Percentiles rank a stretch among this genome's conserved stretches.
Conservation (phyloP, 1,140 invertebrate species). For the Epicauta chinensis region DNA sequence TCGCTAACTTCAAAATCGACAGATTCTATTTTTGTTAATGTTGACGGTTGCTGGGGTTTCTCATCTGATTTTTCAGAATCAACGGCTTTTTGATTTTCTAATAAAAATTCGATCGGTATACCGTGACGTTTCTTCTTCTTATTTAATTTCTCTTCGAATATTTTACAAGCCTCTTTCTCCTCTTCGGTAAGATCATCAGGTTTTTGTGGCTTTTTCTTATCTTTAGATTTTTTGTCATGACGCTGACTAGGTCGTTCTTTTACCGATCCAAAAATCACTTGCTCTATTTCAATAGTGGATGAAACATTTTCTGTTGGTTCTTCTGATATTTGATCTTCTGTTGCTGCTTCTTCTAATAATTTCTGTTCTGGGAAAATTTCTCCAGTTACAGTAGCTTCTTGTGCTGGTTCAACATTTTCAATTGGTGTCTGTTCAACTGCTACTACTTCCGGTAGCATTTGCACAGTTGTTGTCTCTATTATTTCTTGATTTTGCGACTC, state of each 20-base stretch:
- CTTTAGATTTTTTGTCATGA: background rate
- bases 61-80: conserved; percentile 26
- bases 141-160: conserved; percentile 15
- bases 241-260: conserved; percentile 34
- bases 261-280: conserved; percentile 41
- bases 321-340: no score
- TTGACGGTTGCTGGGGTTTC: conserved; percentile 21
- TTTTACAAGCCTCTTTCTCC: conserved; percentile 18
- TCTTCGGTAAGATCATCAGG: conserved; percentile 3
- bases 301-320: no score
- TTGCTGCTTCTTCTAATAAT: no score
- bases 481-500: background rate
- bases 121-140: conserved; percentile 28
- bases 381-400: background rate
- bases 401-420: background rate
- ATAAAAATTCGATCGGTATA: conserved; percentile 26
- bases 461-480: background rate
- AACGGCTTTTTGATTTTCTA: conserved; percentile 16
- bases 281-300: conserved; percentile 31
- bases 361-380: no score
- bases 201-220: conserved; percentile 14
- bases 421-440: no score
- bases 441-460: no score
- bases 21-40: conserved; percentile 27
- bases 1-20: conserved; percentile 37